Conservation (phyloP, 2,113 vertebrate genomes). For the Pseudolaguvia tuberculata region DNA sequence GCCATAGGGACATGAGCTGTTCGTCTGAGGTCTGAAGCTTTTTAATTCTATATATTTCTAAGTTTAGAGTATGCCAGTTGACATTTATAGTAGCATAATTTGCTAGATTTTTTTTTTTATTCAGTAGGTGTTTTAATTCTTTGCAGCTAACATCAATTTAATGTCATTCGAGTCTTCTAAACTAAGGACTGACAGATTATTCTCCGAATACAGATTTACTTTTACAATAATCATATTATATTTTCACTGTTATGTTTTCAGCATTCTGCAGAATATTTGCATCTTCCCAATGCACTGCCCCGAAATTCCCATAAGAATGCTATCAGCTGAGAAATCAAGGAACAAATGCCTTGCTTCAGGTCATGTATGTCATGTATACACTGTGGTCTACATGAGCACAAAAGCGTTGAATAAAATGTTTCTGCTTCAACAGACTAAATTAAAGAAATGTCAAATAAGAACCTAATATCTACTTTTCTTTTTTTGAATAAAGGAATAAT, state of each 20-base stretch:
- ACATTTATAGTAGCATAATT: too few species aligned
- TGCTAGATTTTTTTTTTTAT: too few species aligned
- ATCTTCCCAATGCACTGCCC: conserved; percentile 6
- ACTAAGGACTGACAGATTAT: too few species aligned
- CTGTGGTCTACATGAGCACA: background rate
- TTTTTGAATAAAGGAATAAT: too few species aligned
- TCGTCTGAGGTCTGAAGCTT: background rate
- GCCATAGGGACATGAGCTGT: conserved; percentile 17
- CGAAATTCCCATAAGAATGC: conserved; percentile 30
- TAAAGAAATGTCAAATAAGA: background rate
- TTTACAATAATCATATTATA: too few species aligned
- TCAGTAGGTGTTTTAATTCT: too few species aligned
- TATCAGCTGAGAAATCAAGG: conserved; percentile 29
- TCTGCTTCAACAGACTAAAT: background rate
- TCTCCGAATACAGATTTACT: too few species aligned
- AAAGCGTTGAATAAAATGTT: background rate
- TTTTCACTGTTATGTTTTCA: background rate
- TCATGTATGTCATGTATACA: background rate
- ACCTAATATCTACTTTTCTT: too few species aligned
- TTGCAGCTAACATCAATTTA: too few species aligned
- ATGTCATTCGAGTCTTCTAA: too few species aligned
- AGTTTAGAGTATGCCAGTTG: too few species aligned
- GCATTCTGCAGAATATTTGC: background rate
- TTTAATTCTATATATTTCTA: background rate
- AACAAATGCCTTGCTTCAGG: conserved; percentile 27